Evolutionary conservation across 2,113 vertebrate species (phyloP), one percentile per base, ranked within the genome.

Genomic region (Lycaon pictus): DNA sequence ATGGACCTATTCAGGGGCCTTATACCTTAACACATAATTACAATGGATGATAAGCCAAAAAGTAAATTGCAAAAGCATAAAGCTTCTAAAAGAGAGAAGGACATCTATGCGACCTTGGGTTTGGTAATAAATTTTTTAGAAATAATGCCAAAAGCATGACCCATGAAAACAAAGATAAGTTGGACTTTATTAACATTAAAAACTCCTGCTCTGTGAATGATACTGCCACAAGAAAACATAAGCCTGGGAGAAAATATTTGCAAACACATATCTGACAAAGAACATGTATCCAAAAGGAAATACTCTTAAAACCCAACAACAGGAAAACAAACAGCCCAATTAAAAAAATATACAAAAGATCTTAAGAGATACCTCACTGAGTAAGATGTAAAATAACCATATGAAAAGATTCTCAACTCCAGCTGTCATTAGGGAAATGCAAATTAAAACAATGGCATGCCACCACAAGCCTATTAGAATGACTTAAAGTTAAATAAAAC

Each of bases 151-250:
- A 82, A 86, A 87, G 60, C 60, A 82, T 6, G 48, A 56, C 43
- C 74, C 51, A 69, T 69, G 77, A 96, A 85, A 80, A 69, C 88
- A 93, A 95, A 90, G 23, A 0, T 56, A 77, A 86, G 16, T 16
- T 80, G 35, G 20, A 63, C 25, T 81, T 93, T 5, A 65, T 48
- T 80, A 63, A 92, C 96, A 62, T 92, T 79, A 53, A 93, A 95
- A 87, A n/a, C 15, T 25, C 81, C 17, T 71, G 22, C 56, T 48
- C 43, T 62, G n/a, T 56, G 53, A 63, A 51, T 77, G 37, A 51
- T 11, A 32, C 11, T 60, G 5, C 58, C 69, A 80, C 48, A n/a
- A 69, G 23, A 83, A 91, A 82, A 62, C 79, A 77, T 6, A 91
- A 93, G 79, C 51, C 69, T 62, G 43, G 22, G 56, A 76, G 82